phyloP scores from a whole-genome alignment of 2,797 vertebrate species.

The Micrastur ruficollis region DNA sequence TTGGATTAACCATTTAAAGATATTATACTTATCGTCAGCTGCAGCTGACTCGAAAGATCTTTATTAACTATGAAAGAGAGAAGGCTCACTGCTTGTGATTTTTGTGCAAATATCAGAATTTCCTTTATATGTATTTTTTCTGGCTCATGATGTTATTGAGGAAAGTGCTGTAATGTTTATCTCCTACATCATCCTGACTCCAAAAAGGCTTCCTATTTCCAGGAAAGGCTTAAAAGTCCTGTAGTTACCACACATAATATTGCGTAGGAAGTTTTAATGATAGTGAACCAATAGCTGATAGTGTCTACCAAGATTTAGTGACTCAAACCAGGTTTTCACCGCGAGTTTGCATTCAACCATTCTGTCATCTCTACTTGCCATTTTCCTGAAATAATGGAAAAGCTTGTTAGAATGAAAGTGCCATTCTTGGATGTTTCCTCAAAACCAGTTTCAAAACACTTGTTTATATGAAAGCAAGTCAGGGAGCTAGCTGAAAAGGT shows the following conservation, averaged over 20 bases:
- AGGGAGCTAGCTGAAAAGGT: not conserved
- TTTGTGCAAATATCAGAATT: slow-evolving; percentile 55
- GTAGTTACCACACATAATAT: not conserved
- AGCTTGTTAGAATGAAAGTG: not conserved
- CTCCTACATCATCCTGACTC: not conserved
- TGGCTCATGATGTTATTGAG: not conserved
- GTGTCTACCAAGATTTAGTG: not conserved
- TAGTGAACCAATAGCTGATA: not conserved
- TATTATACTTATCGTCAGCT: slow-evolving; percentile 66
- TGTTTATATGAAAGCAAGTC: not conserved
- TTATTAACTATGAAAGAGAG: slow-evolving; percentile 66
- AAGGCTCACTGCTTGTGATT: slow-evolving; percentile 13
- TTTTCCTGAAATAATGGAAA: not conserved
- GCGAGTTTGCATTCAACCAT: not conserved
- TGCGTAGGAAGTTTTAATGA: not conserved
- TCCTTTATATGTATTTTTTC: not conserved
- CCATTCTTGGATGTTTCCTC: not conserved
- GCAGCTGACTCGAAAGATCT: slow-evolving; percentile 68
- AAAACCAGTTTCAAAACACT: not conserved
- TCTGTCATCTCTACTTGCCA: not conserved
- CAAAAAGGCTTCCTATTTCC: not conserved
- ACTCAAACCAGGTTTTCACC: not conserved
- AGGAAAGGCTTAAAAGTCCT: not conserved
- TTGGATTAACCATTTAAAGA: slow-evolving; percentile 74
- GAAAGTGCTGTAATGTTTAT: not conserved